Evolutionary conservation across 2,888 invertebrate species (phyloP).

Genomic region (Oxytorus armatus): DNA sequence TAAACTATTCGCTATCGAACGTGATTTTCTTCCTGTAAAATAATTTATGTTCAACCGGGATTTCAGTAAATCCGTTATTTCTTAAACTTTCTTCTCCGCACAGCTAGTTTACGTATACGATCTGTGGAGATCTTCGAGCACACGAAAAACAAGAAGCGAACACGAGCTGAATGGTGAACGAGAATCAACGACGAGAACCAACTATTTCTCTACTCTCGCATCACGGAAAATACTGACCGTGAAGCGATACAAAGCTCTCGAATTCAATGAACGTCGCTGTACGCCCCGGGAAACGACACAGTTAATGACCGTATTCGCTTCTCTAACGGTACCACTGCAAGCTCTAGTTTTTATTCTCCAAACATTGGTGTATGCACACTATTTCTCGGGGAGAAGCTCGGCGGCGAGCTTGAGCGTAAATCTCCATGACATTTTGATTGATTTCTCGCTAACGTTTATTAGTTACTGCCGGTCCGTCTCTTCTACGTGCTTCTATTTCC

Average conservation of each 20-base stretch:
- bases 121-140: conserved; percentile 20
- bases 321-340: conserved; percentile 3
- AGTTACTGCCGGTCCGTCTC: conserved; percentile 25
- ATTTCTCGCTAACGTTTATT: conserved; percentile 40
- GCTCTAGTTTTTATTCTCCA: neutral
- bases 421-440: conserved; percentile 42
- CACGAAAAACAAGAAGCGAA: conserved; percentile 29
- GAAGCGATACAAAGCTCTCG: conserved; percentile 59
- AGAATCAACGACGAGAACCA: conserved; percentile 28
- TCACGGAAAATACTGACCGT: conserved; percentile 51
- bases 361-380: neutral
- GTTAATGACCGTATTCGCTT: conserved; percentile 29
- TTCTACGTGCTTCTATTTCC: conserved; percentile 41
- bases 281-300: conserved; percentile 24
- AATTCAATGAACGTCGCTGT: conserved; percentile 46
- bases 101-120: conserved; percentile 1
- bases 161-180: conserved; percentile 13
- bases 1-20: neutral
- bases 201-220: conserved; percentile 19
- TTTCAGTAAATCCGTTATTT: neutral
- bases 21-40: neutral
- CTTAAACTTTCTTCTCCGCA: neutral
- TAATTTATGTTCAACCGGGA: neutral
- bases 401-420: conserved; percentile 20
- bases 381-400: neutral